Percentiles rank a stretch among this genome's conserved stretches.
Conservation (phyloP, 2,888 invertebrate genomes). For the Microctonus aethiopoides region DNA sequence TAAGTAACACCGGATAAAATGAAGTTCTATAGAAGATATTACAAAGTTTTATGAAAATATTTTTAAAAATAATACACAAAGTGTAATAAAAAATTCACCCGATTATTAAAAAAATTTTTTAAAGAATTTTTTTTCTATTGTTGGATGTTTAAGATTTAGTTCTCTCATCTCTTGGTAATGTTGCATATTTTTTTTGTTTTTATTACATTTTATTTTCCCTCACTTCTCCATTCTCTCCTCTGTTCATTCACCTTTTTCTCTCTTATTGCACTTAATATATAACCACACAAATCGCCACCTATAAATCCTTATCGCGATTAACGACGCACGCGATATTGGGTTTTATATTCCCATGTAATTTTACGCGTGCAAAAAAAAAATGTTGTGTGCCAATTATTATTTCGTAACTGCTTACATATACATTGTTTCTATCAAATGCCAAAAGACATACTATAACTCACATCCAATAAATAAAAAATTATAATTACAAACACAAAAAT, state of each 20-base stretch:
- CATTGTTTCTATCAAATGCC: background rate
- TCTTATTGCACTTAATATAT: background rate
- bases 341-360: background rate
- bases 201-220: background rate
- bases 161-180: too few species aligned
- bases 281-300: constrained; percentile 7
- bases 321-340: constrained; percentile 7
- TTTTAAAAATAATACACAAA: too few species aligned
- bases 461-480: background rate
- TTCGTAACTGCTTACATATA: background rate
- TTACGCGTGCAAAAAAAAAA: background rate
- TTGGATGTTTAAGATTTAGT: too few species aligned
- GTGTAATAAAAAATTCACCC: too few species aligned
- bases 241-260: background rate
- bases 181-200: too few species aligned
- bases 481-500: background rate
- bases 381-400: background rate
- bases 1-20: too few species aligned
- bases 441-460: background rate
- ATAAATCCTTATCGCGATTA: constrained; percentile 10
- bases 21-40: too few species aligned
- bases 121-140: too few species aligned
- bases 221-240: background rate
- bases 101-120: too few species aligned
- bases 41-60: too few species aligned